These are phyloP conservation scores for Mylabris phalerata DNA, from an alignment of 1,140 invertebrate species.

Conservation along the genomic window DNA sequence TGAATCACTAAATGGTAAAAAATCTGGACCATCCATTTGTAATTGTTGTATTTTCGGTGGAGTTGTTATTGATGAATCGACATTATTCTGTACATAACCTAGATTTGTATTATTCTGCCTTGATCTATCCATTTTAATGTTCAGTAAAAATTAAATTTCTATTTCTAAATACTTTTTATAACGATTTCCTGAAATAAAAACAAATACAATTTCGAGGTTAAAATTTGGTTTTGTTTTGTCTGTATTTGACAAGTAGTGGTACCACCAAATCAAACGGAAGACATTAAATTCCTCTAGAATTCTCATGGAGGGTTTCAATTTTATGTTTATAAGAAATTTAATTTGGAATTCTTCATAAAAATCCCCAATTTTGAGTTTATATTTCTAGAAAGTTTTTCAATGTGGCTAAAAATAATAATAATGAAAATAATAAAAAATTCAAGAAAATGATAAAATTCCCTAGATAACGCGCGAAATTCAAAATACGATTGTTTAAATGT, in stretches of 20 bases:
- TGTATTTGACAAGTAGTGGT: no score
- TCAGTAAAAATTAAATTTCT: not conserved
- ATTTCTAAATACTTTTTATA: not conserved
- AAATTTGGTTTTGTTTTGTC: no score
- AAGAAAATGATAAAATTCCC: not conserved
- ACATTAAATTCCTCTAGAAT: no score
- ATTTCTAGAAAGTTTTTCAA: no score
- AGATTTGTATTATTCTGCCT: conserved; percentile 6
- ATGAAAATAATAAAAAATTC: not conserved
- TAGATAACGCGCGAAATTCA: not conserved
- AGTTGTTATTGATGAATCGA: not conserved
- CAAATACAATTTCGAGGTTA: no score
- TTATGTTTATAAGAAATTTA: no score
- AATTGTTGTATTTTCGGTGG: conserved; percentile 4
- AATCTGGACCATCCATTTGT: conserved; percentile 7
- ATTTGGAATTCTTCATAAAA: no score
- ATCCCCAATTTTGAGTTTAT: no score
- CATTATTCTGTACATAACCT: conserved; percentile 19
- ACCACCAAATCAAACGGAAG: no score
- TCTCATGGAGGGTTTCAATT: no score
- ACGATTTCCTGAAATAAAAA: not conserved
- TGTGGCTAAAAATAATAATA: no score
- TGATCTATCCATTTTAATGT: conserved; percentile 11
- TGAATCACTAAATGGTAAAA: conserved; percentile 12
- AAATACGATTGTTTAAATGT: not conserved